phyloP scores from a whole-genome alignment of 1,140 invertebrate species.

The Penaeus vannamei region DNA sequence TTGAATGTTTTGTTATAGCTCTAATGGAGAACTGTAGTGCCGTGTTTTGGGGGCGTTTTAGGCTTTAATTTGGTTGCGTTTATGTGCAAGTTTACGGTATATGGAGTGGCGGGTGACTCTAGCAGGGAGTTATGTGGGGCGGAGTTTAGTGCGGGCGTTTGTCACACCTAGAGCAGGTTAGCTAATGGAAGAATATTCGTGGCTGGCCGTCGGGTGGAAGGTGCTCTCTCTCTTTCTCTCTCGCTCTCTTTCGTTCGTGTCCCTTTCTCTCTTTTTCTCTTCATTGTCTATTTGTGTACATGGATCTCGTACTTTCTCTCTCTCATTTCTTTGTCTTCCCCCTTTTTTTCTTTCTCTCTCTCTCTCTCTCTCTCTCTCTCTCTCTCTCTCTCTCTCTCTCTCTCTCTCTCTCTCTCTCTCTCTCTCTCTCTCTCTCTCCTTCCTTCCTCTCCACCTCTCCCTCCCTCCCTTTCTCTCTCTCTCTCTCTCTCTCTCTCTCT shows the following conservation, averaged over 20 bases:
- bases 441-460: neutral
- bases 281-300: neutral
- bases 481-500: neutral
- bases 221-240: slow-evolving; percentile 34
- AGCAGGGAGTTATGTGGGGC: neutral
- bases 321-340: neutral
- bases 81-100: too few species aligned
- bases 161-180: slow-evolving; percentile 31
- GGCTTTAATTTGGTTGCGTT: too few species aligned
- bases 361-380: neutral
- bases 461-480: neutral
- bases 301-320: neutral
- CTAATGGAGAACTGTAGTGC: too few species aligned
- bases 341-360: too few species aligned
- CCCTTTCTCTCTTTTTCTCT: neutral
- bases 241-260: neutral
- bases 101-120: neutral
- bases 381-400: neutral
- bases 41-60: too few species aligned
- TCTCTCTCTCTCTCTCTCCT: too few species aligned
- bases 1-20: too few species aligned
- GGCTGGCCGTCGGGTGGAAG: neutral
- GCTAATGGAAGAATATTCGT: slow-evolving; percentile 31
- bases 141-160: slow-evolving; percentile 35
- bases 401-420: too few species aligned